These are phyloP conservation scores for Autographa gamma DNA, from an alignment of 2,888 invertebrate genomes.

Conservation along the genomic window DNA sequence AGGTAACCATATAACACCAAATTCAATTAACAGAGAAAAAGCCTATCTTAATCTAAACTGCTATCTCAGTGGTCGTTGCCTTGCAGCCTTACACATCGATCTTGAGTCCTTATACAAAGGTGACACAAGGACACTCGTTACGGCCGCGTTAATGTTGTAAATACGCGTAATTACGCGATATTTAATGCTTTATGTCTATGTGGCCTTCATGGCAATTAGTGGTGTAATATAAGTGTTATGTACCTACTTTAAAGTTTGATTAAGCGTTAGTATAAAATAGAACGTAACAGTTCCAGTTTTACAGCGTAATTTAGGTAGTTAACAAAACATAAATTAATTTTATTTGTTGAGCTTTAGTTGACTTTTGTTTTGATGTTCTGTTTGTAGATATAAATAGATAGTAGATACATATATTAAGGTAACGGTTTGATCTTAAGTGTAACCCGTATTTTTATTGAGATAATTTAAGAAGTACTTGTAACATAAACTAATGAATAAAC, in stretches of 20 bases:
- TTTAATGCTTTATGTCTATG: constrained; percentile 48
- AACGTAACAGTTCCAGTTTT: constrained; percentile 43
- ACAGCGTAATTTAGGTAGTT: constrained; percentile 41
- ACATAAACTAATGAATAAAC: background rate
- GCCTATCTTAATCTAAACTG: background rate
- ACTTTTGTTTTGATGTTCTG: constrained; percentile 22
- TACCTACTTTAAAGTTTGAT: constrained; percentile 55
- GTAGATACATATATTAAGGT: background rate
- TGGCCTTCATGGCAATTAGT: constrained; percentile 45
- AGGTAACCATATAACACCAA: no score
- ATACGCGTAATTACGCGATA: constrained; percentile 40
- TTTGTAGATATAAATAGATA: background rate
- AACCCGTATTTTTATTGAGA: background rate
- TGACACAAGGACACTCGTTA: constrained; percentile 36
- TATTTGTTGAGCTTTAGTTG: constrained; percentile 35
- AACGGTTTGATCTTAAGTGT: background rate
- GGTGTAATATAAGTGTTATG: constrained; percentile 47
- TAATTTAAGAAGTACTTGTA: background rate
- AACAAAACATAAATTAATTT: constrained; percentile 48
- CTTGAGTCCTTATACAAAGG: constrained; percentile 41
- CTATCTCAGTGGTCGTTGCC: constrained; percentile 7
- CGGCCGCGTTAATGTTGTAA: constrained; percentile 32
- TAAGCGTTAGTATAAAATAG: constrained; percentile 47
- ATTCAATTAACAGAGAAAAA: background rate
- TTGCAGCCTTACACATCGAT: constrained; percentile 25